Evolutionary conservation across 30 jellyfish, hydroid and myxozoan species (phyloP).

Genomic region (Mastigias papua): DNA sequence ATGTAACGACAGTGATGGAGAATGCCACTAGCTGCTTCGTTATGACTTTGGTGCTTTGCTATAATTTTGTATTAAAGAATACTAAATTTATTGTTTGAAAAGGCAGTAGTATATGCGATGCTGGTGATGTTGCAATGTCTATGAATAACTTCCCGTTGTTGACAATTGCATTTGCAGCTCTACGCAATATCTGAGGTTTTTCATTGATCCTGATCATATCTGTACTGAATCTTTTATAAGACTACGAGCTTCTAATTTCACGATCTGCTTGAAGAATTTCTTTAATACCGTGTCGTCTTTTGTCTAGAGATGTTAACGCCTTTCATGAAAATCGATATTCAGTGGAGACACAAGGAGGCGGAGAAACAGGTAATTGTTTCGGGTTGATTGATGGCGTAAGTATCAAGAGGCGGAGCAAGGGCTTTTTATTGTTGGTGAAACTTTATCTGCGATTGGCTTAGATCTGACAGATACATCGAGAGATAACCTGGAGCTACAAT

Average conservation of each 20-base stretch:
- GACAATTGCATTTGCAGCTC: not conserved
- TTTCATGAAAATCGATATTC: slow-evolving; percentile 50
- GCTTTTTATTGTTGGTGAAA: slow-evolving; percentile 43
- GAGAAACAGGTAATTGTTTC: slow-evolving; percentile 71
- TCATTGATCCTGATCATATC: not conserved
- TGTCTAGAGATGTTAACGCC: slow-evolving; percentile 26
- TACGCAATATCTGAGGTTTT: not conserved
- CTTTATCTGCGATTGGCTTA: slow-evolving; percentile 59
- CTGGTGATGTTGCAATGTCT: not conserved
- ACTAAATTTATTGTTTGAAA: too few relatives aligned
- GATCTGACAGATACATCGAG: slow-evolving; percentile 43
- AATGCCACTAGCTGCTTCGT: too few relatives aligned
- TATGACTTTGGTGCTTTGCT: too few relatives aligned
- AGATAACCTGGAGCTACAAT: slow-evolving; percentile 64
- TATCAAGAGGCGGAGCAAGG: slow-evolving; percentile 75
- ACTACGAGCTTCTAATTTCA: not conserved
- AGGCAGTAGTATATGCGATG: too few relatives aligned
- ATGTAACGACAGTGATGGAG: too few relatives aligned
- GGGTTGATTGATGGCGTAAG: slow-evolving; percentile 72
- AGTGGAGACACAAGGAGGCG: slow-evolving; percentile 69
- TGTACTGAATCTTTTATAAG: not conserved
- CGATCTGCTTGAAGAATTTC: not conserved
- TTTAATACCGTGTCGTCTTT: slow-evolving; percentile 13
- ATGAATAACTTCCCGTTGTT: not conserved
- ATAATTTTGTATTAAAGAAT: too few relatives aligned